Evolutionary conservation across 2,888 invertebrate genomes (phyloP).

Genomic region (Mayetiola destructor): DNA sequence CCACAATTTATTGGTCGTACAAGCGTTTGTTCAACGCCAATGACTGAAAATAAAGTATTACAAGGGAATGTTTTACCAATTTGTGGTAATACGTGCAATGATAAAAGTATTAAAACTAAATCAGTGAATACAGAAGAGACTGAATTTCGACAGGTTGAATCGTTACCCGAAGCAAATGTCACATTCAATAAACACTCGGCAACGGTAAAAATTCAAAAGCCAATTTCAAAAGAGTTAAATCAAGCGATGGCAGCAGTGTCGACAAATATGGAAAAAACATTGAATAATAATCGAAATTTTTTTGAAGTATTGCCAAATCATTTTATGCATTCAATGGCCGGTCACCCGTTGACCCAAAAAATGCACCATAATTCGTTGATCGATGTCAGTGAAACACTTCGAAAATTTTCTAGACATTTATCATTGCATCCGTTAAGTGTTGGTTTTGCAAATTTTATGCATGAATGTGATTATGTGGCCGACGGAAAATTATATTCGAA

Average conservation of each 20-base stretch:
- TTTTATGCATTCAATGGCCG: background rate
- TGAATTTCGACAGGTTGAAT: slow-evolving; percentile 31
- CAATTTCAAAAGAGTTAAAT: slow-evolving; percentile 14
- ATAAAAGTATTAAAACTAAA: background rate
- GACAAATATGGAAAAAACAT: background rate
- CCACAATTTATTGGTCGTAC: slow-evolving; percentile 53
- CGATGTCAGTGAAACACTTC: slow-evolving; percentile 47
- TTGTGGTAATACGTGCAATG: slow-evolving; percentile 42
- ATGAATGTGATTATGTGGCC: slow-evolving; percentile 19
- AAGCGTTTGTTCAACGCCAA: slow-evolving; percentile 63
- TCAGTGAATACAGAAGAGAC: slow-evolving; percentile 32
- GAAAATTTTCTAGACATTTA: slow-evolving; percentile 41
- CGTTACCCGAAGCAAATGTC: slow-evolving; percentile 18
- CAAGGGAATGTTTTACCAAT: slow-evolving; percentile 61
- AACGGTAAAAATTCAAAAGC: slow-evolving; percentile 19
- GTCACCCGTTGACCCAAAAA: slow-evolving; percentile 23
- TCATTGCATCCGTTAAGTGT: slow-evolving; percentile 42
- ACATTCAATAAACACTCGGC: slow-evolving; percentile 18
- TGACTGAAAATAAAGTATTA: slow-evolving; percentile 60
- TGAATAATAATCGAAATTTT: background rate
- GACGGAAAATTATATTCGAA: slow-evolving; percentile 27
- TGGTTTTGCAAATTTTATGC: slow-evolving; percentile 32
- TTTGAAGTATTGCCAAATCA: background rate
- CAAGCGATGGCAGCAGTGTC: slow-evolving; percentile 7
- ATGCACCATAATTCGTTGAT: slow-evolving; percentile 42